Base-by-base conservation (phyloP, 1,140 invertebrate species). In the Leptinotarsa defecta region DNA sequence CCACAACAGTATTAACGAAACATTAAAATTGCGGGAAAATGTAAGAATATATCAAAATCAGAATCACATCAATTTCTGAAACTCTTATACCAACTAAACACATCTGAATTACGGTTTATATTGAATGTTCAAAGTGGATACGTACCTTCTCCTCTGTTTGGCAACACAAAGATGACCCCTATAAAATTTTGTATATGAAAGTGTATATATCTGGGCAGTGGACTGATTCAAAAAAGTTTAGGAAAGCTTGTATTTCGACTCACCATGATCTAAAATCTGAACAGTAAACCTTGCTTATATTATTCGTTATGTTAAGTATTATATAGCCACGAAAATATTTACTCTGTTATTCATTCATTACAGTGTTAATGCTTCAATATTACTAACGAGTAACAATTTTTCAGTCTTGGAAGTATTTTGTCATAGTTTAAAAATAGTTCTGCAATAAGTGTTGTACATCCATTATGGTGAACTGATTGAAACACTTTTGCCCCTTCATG, bases 351-450 rank as follows among this genome's bases (percentile, higher is more conserved):
- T 57, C 52, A 57, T 57, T 57, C 52, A 57, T 57, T 57, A 57
- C 52, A 17, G 17, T 19, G 52, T 57, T 57, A n/a, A 57, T 57
- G 52, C 1, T 57, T 57, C 13, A 5, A 57, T 57, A 57, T 57
- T 57, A 57, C 52, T 57, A 57, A 57, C 52, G n/a, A 57, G 13
- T 17, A 4, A 57, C 52, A 57, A 57, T 57, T 57, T 43, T 57
- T 57, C 52, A n/a, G 52, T 57, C 52, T 57, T 19, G 13, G n/a
- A 57, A 57, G 52, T 57, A 34, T 11, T 43, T 19, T 68, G 65
- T 68, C 65, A 68, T 43, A 34, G 65, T 68, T 68, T 68, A 68
- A 68, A 68, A 68, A 68, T 68, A 68, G 65, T 68, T 24, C 27
- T 34, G 24, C 43, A 34, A 43, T 68, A 68, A 68, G 17, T 24